These are phyloP conservation scores for Andrena fulva DNA, from an alignment of 2,888 invertebrate species.

Conservation along the genomic window DNA sequence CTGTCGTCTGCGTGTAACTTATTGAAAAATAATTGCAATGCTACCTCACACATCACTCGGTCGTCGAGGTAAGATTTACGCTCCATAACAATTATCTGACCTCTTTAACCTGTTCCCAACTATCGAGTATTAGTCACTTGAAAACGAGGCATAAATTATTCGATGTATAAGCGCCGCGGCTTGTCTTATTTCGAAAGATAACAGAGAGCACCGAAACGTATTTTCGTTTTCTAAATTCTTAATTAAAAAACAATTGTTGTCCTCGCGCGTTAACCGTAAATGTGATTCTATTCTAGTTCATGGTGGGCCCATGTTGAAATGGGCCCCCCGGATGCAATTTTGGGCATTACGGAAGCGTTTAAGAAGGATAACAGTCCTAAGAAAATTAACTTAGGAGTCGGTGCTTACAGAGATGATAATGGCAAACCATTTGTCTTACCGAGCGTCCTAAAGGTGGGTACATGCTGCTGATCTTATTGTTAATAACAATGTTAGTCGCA, in stretches of 20 bases:
- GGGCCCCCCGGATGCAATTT: constrained; percentile 99
- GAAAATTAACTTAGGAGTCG: constrained; percentile 98
- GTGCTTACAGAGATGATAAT: constrained; percentile 98
- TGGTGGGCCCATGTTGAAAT: constrained; percentile 96
- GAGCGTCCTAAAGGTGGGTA: constrained; percentile 90
- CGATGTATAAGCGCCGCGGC: background rate
- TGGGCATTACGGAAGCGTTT: constrained; percentile 98
- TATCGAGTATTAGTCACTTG: background rate
- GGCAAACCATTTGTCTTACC: constrained; percentile 98
- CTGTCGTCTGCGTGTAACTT: constrained; percentile 57
- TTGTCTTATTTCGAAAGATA: background rate
- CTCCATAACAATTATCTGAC: constrained; percentile 8
- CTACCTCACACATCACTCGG: constrained; percentile 57
- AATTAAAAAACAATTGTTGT: background rate
- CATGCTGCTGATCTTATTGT: constrained; percentile 6
- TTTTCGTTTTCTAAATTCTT: background rate
- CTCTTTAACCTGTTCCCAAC: constrained; percentile 44
- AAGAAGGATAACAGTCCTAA: constrained; percentile 95
- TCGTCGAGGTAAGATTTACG: constrained; percentile 66
- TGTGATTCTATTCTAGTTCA: constrained; percentile 86
- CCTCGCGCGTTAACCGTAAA: background rate
- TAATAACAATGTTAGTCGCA: background rate
- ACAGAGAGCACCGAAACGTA: background rate
- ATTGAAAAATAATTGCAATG: constrained; percentile 69
- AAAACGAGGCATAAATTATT: background rate